Evolutionary conservation across 2,888 invertebrate species (phyloP).

Genomic region (Perithous albicinctus): DNA sequence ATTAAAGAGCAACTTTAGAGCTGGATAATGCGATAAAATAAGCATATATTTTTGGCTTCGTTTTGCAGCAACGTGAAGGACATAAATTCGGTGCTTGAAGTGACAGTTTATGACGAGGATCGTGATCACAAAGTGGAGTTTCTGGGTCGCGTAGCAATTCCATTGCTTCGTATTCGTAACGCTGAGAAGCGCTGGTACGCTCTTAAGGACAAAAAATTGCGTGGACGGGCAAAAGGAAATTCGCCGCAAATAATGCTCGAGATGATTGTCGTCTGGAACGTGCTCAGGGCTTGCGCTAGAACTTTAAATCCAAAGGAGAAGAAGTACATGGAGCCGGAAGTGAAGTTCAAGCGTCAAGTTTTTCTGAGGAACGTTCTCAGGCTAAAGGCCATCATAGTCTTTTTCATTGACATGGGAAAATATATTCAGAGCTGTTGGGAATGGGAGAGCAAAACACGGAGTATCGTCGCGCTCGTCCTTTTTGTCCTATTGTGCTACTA

Average conservation of each 20-base stretch:
- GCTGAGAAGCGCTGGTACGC: slow-evolving; percentile 98
- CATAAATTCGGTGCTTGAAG: slow-evolving; percentile 96
- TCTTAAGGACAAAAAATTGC: slow-evolving; percentile 97
- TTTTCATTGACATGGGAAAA: slow-evolving; percentile 95
- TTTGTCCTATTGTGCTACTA: slow-evolving; percentile 97
- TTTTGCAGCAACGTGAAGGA: slow-evolving; percentile 95
- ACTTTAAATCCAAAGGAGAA: slow-evolving; percentile 98
- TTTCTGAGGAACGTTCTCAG: slow-evolving; percentile 97
- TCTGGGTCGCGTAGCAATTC: slow-evolving; percentile 96
- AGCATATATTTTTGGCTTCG: not conserved
- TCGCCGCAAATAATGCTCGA: slow-evolving; percentile 96
- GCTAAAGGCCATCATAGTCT: slow-evolving; percentile 94
- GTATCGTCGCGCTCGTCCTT: slow-evolving; percentile 92
- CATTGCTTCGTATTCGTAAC: slow-evolving; percentile 93
- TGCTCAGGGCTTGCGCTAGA: slow-evolving; percentile 95
- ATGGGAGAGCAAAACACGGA: slow-evolving; percentile 97
- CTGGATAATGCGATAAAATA: not conserved
- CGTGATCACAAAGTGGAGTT: slow-evolving; percentile 99
- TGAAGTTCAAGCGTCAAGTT: slow-evolving; percentile 97
- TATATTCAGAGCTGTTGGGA: slow-evolving; percentile 98
- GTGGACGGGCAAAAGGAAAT: slow-evolving; percentile 95
- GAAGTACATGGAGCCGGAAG: slow-evolving; percentile 97
- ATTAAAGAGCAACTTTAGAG: not conserved
- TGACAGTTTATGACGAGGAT: slow-evolving; percentile 99
- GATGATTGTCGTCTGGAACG: slow-evolving; percentile 96